Percentiles rank a stretch among this genome's conserved stretches.
phyloP scores from a whole-genome alignment of 2,888 invertebrate genomes.

The Drosophila meridionalis region DNA sequence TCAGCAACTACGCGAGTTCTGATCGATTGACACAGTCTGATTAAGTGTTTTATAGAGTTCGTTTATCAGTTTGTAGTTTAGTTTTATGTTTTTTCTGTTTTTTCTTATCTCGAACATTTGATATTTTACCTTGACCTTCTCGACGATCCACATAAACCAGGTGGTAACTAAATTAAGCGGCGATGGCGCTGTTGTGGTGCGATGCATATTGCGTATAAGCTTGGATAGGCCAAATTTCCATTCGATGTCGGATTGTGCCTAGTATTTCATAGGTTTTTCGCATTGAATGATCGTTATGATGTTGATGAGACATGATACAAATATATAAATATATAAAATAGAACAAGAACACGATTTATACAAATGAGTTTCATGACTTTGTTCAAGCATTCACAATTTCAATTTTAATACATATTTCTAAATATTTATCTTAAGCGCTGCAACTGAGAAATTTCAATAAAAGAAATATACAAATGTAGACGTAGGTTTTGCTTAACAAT shows the following conservation, averaged over 20 bases:
- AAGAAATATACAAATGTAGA: conserved; percentile 70
- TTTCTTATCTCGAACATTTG: conserved; percentile 29
- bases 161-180: conserved; percentile 98
- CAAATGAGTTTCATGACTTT: conserved; percentile 62
- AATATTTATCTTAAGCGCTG: conserved; percentile 71
- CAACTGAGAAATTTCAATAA: conserved; percentile 58
- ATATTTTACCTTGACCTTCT: conserved; percentile 89
- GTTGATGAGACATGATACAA: conserved; percentile 43
- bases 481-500: conserved; percentile 67
- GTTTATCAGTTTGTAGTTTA: conserved; percentile 7
- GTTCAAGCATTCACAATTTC: conserved; percentile 47
- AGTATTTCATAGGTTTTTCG: conserved; percentile 82
- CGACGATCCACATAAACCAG: conserved; percentile 94
- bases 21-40: conserved; percentile 39
- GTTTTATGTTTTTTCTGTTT: conserved; percentile 16
- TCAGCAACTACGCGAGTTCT: conserved; percentile 71
- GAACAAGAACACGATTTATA: conserved; percentile 63
- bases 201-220: conserved; percentile 99
- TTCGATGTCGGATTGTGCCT: conserved; percentile 99
- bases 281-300: conserved; percentile 37
- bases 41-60: conserved; percentile 32
- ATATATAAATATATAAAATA: conserved; percentile 33
- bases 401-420: conserved; percentile 1
- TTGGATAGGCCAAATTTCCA: conserved; percentile 99
- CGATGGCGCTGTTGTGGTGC: conserved; percentile 98